Evolutionary conservation across 2,797 vertebrate genomes (phyloP).

Genomic region (Hylomyscus alleni): DNA sequence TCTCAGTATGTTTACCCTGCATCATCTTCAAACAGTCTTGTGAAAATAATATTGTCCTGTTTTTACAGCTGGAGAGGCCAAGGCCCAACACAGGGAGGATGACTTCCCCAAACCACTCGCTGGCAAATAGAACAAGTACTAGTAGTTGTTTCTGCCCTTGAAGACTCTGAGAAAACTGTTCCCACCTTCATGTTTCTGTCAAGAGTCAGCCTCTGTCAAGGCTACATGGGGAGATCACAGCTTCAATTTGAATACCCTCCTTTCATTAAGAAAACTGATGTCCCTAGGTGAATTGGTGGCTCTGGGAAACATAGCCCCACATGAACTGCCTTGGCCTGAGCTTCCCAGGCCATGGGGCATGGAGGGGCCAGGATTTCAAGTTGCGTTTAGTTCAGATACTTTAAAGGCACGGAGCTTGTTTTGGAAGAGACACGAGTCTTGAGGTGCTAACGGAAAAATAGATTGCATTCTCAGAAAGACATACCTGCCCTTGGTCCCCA

Average conservation of each 20-base stretch:
- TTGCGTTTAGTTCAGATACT: conserved; percentile 28
- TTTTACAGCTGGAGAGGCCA: conserved; percentile 27
- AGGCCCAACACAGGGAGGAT: background rate
- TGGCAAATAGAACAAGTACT: background rate
- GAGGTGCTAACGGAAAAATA: background rate
- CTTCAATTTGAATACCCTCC: background rate
- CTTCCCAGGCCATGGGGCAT: background rate
- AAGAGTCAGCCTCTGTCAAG: background rate
- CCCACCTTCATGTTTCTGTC: background rate
- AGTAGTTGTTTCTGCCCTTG: conserved; percentile 7
- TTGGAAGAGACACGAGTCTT: background rate
- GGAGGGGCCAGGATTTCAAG: background rate
- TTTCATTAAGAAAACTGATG: background rate
- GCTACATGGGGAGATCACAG: background rate
- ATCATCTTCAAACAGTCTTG: conserved; percentile 17
- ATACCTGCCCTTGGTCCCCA: background rate
- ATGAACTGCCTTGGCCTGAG: background rate
- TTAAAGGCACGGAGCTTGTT: background rate
- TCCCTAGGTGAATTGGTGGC: background rate
- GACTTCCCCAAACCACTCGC: conserved; percentile 1
- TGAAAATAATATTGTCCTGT: background rate
- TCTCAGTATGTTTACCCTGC: conserved; percentile 22
- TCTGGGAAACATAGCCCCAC: background rate
- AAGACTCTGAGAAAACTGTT: background rate
- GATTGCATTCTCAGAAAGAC: conserved; percentile 3